phyloP scores from a whole-genome alignment of 2,797 vertebrate species.

The Periophthalmus magnuspinnatus region DNA sequence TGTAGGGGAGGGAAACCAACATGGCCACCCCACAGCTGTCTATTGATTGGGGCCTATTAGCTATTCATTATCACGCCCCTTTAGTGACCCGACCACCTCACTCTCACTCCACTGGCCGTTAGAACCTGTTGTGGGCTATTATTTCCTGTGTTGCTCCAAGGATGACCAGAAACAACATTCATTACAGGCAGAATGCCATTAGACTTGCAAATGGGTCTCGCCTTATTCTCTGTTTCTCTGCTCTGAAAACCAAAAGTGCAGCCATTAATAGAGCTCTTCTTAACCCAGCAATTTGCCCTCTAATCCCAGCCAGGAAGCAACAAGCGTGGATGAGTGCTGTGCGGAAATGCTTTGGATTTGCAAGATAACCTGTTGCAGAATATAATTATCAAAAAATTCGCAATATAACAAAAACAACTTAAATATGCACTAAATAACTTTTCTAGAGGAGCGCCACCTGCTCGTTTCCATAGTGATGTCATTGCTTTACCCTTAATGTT shows the following conservation, averaged over 20 bases:
- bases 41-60: constrained; percentile 55
- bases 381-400: not conserved
- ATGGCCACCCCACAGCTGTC: constrained; percentile 23
- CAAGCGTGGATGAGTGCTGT: constrained; percentile 28
- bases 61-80: constrained; percentile 56
- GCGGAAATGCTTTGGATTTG: constrained; percentile 3
- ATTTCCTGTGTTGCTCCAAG: constrained; percentile 38
- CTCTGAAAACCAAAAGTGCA: constrained; percentile 36
- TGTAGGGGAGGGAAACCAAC: constrained; percentile 9
- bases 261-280: constrained; percentile 48
- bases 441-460: too few species aligned
- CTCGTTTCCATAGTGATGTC: too few species aligned
- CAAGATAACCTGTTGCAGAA: not conserved
- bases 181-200: constrained; percentile 56
- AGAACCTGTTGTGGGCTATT: constrained; percentile 49
- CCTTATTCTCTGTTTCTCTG: constrained; percentile 20
- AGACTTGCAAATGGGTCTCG: constrained; percentile 55
- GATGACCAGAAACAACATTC: constrained; percentile 55
- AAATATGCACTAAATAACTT: too few species aligned
- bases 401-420: too few species aligned
- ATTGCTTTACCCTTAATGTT: not conserved
- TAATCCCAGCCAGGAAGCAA: constrained; percentile 28
- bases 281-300: constrained; percentile 52
- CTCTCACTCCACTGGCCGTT: constrained; percentile 43
- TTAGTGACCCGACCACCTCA: constrained; percentile 42